phyloP scores from a whole-genome alignment of 2,113 vertebrate genomes.

The Oryctolagus cuniculus region DNA sequence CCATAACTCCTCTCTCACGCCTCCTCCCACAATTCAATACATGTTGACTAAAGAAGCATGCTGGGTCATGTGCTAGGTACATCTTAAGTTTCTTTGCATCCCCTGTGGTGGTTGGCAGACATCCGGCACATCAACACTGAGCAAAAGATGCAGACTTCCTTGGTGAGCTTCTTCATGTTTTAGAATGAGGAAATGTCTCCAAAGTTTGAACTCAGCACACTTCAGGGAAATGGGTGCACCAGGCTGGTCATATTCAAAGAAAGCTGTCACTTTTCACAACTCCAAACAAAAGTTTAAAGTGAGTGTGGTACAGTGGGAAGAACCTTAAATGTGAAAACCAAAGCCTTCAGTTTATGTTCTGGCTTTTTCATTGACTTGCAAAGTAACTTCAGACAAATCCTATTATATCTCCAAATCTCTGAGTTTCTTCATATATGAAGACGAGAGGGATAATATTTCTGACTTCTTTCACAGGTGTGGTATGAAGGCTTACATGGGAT shows the following conservation, averaged over 20 bases:
- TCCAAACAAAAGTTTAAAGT: not conserved
- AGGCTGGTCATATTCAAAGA: not conserved
- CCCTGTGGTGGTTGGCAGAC: not conserved
- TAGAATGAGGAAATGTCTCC: not conserved
- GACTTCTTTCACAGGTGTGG: not conserved
- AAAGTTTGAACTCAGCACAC: not conserved
- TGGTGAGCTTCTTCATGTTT: not conserved
- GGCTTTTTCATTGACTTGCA: not conserved
- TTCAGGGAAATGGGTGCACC: not conserved
- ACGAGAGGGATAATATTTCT: not conserved
- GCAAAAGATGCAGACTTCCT: not conserved
- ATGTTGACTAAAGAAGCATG: not conserved
- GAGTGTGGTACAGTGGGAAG: not conserved
- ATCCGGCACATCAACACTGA: not conserved
- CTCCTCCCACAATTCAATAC: not conserved
- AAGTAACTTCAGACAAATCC: conserved; percentile 22
- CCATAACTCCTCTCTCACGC: not conserved
- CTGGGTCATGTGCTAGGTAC: not conserved
- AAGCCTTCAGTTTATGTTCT: not conserved
- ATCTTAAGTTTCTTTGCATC: not conserved
- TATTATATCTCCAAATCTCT: not conserved
- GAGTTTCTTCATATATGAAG: conserved; percentile 45
- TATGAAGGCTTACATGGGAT: conserved; percentile 19
- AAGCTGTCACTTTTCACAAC: not conserved
- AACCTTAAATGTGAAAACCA: not conserved